Conservation (phyloP, 2,113 vertebrate genomes). For the Vulpes lagopus region DNA sequence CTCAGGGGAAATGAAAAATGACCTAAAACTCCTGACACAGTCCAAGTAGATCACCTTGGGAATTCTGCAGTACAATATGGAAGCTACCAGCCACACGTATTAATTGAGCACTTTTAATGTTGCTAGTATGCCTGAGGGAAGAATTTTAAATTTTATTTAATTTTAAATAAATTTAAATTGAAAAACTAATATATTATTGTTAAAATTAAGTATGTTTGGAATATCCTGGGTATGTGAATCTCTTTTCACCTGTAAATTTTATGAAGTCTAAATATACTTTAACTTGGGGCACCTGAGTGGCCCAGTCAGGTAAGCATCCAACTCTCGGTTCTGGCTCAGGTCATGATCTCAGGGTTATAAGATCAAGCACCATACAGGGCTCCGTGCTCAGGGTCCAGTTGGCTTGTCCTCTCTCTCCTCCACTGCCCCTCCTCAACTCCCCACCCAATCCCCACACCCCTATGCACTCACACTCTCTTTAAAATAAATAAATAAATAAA, state of each 20-base stretch:
- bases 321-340: neutral
- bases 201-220: constrained; percentile 28
- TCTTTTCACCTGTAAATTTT: constrained; percentile 54
- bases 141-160: neutral
- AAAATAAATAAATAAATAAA: neutral
- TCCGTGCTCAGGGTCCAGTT: neutral
- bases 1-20: neutral
- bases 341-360: neutral
- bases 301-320: neutral
- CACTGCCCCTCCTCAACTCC: neutral
- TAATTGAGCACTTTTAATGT: neutral
- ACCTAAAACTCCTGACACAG: neutral
- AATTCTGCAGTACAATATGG: neutral
- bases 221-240: constrained; percentile 6
- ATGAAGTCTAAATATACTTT: constrained; percentile 56
- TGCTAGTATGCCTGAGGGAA: neutral
- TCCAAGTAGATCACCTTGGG: neutral
- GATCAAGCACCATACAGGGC: neutral
- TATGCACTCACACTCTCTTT: neutral
- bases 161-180: constrained; percentile 45
- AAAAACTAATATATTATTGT: constrained; percentile 1
- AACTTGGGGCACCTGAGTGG: neutral
- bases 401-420: neutral
- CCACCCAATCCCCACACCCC: neutral
- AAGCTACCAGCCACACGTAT: neutral